Base-by-base conservation (phyloP, 1,140 invertebrate genomes). In the Galendromus occidentalis region DNA sequence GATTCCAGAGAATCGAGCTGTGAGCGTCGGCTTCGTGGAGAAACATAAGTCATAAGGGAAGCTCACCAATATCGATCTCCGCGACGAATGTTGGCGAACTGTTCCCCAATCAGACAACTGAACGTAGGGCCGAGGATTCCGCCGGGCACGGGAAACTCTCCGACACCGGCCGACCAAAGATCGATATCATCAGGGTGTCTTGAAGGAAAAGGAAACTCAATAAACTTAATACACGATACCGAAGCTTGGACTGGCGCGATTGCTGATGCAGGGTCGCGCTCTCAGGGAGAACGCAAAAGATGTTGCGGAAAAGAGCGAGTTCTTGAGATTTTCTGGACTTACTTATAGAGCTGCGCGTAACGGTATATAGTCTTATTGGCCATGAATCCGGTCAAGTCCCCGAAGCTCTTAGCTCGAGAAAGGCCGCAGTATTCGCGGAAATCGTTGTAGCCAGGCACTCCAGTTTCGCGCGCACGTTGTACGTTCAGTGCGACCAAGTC, bases 401-500 rank as follows among this genome's bases (percentile, higher is more conserved):
- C 84, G 78, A 90, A 93, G n/a, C 76, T 81, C 39, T 87, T 77
- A 0, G 85, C 84, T 29, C 81, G 83, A 0, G 86, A 85, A 65
- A 70, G 45, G 44, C 69, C 69, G 33, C 69, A 70, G 22, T 69
- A 70, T 65, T 71, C 81, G 78, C 82, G 79, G 76, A 85, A 92
- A 74, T 91, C 87, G 84, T 89, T 91, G 73, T 91, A 92, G 44
- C 88, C 87, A 41, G 88, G 88, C 66, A 95, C 79, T 67, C 89
- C 90, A 72, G 92, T 91, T 74, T 94, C 91, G 67, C 91, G 80
- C 33, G 87, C 91, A 72, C 91, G 80, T 75, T 93, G 89, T 83
- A 94, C 90, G 74, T 95, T 95, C 72, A 94, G 88, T 1, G 91
- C 88, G 2, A 91, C 89, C 69, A 95, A 78, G 76, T 95, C 91